A percentile compares a stretch with the other conserved stretches of the same genome.
These are phyloP conservation scores for Pemphigus obesinymphae DNA, from an alignment of 1,140 invertebrate species.

Conservation along the genomic window DNA sequence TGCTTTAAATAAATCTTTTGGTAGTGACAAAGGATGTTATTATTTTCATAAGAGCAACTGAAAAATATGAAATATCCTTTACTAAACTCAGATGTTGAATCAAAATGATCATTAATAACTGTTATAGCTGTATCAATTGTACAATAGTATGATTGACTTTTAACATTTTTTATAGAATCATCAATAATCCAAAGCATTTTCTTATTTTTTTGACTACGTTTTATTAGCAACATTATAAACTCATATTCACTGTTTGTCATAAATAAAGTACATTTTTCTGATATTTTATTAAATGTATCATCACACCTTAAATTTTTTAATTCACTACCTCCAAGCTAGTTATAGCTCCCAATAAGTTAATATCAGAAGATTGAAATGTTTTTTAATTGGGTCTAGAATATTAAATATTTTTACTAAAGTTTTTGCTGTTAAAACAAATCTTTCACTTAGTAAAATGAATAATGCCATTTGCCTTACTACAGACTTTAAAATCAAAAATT, in stretches of 20 bases:
- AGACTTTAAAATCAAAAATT: neutral
- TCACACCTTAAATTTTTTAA: neutral
- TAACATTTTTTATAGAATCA: neutral
- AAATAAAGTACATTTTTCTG: neutral
- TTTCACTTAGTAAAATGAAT: neutral
- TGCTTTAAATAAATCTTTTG: neutral
- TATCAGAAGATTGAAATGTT: neutral
- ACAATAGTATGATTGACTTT: neutral
- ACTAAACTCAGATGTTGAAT: neutral
- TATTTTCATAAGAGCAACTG: neutral
- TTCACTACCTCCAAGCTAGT: too few relatives aligned
- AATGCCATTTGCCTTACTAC: neutral
- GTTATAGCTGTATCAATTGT: neutral
- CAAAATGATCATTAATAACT: neutral
- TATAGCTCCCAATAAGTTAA: too few relatives aligned
- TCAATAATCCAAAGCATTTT: neutral
- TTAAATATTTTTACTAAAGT: neutral
- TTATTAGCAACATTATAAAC: neutral
- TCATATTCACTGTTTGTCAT: too few relatives aligned
- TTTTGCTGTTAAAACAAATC: neutral
- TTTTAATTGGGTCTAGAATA: neutral
- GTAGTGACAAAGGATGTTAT: neutral
- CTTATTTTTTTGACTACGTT: neutral
- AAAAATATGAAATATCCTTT: neutral
- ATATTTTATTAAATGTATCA: neutral